Evolutionary conservation across 2,113 vertebrate genomes (phyloP).

Genomic region (Paedocypris sp.): DNA sequence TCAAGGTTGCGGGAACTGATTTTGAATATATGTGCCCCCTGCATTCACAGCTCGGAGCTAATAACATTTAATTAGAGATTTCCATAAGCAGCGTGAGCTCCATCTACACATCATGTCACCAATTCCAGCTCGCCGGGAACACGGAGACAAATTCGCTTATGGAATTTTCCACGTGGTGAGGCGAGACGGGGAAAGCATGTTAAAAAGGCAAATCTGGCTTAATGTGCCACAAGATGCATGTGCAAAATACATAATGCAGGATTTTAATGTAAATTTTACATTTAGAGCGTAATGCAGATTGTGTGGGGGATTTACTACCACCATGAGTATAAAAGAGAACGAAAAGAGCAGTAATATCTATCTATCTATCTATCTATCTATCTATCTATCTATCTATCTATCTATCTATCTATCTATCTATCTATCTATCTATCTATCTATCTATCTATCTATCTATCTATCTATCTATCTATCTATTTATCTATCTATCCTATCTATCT

Average conservation of each 20-base stretch:
- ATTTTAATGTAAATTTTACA: neutral
- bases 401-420: too few species aligned
- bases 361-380: too few species aligned
- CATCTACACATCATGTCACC: neutral
- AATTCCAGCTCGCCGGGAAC: neutral
- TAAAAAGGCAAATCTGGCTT: constrained; percentile 3
- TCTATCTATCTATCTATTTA: too few species aligned
- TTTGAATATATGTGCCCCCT: constrained; percentile 9
- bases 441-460: too few species aligned
- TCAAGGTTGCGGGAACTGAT: neutral
- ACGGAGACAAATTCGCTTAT: neutral
- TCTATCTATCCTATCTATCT: too few species aligned
- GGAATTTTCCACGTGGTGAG: constrained; percentile 5
- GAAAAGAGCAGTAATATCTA: too few species aligned
- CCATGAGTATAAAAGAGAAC: too few species aligned
- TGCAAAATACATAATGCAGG: neutral
- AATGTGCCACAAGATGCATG: neutral
- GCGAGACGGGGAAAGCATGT: neutral
- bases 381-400: too few species aligned
- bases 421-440: too few species aligned
- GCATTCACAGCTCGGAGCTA: neutral
- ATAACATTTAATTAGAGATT: constrained; percentile 19
- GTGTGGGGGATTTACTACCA: neutral
- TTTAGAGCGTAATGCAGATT: neutral
- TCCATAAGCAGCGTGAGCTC: constrained; percentile 5